Percentiles rank a stretch among this genome's conserved stretches.
Conservation (phyloP, 2,797 vertebrate genomes). For the Cynodonichthys magdalenae region DNA sequence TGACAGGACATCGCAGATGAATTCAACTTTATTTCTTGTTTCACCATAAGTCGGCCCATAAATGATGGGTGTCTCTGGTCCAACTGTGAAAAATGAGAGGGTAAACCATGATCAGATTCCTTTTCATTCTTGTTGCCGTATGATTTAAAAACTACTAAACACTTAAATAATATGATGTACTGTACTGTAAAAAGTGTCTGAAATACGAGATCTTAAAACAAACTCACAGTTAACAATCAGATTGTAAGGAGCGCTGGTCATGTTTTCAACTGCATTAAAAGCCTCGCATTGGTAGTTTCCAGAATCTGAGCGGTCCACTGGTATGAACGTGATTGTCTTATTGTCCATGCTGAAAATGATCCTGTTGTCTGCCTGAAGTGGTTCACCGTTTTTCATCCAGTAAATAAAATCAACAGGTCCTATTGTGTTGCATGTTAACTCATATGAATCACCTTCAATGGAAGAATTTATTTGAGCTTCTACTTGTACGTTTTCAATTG, state of each 20-base stretch:
- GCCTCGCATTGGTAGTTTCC: slow-evolving; percentile 65
- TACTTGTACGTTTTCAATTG: slow-evolving; percentile 35
- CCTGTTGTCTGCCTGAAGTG: slow-evolving; percentile 19
- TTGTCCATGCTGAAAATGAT: slow-evolving; percentile 34
- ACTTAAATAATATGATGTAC: not conserved
- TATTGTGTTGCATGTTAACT: slow-evolving; percentile 54
- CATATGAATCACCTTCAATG: slow-evolving; percentile 33
- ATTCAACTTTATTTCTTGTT: slow-evolving; percentile 20
- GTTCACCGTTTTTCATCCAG: slow-evolving; percentile 60
- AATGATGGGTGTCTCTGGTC: slow-evolving; percentile 53
- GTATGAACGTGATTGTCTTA: slow-evolving; percentile 48
- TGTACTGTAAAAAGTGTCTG: too few relatives aligned
- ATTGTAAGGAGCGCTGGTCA: slow-evolving; percentile 34
- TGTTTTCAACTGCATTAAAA: slow-evolving; percentile 34
- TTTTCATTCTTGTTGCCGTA: not conserved
- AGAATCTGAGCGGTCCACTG: slow-evolving; percentile 25
- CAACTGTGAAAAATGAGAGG: slow-evolving; percentile 59
- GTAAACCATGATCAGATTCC: not conserved
- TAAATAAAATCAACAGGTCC: slow-evolving; percentile 44
- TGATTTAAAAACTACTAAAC: not conserved
- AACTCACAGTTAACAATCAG: slow-evolving; percentile 74
- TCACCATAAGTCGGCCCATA: slow-evolving; percentile 46
- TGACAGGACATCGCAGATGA: slow-evolving; percentile 66
- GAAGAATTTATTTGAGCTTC: slow-evolving; percentile 4
- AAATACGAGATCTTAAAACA: not conserved